Evolutionary conservation across 2,888 invertebrate species (phyloP).

Genomic region (Heliothis peltigera): DNA sequence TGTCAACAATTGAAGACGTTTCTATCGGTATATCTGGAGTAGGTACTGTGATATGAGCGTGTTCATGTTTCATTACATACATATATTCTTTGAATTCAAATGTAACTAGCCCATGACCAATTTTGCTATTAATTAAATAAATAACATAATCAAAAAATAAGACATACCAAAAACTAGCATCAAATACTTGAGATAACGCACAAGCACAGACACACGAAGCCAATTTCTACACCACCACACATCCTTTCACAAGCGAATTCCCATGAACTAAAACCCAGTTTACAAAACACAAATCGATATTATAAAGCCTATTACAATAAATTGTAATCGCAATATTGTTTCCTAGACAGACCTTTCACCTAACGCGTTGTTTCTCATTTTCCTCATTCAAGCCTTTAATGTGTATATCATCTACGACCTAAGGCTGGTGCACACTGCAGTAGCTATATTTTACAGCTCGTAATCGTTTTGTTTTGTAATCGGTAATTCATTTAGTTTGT

Average conservation of each 20-base stretch:
- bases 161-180: no score
- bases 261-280: constrained; percentile 43
- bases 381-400: constrained; percentile 46
- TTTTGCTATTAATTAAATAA: no score
- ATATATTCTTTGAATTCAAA: no score
- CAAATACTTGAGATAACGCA: no score
- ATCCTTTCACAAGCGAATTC: constrained; percentile 29
- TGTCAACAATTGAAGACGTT: no score
- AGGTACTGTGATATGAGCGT: no score
- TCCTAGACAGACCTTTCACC: constrained; percentile 64
- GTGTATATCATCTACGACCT: constrained; percentile 57
- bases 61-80: no score
- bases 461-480: constrained; percentile 25
- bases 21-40: no score
- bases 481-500: background rate
- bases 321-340: constrained; percentile 60
- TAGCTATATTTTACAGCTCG: constrained; percentile 33
- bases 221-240: constrained; percentile 17
- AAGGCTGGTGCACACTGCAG: constrained; percentile 28
- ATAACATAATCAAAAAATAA: no score
- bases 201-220: no score
- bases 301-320: constrained; percentile 62
- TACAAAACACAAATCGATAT: constrained; percentile 45
- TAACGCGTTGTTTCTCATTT: constrained; percentile 58
- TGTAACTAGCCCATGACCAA: no score